Percentiles rank a stretch among this genome's conserved stretches.
These are phyloP conservation scores for Chlorodrepanis virens DNA, from an alignment of 2,113 vertebrate genomes.

Conservation along the genomic window DNA sequence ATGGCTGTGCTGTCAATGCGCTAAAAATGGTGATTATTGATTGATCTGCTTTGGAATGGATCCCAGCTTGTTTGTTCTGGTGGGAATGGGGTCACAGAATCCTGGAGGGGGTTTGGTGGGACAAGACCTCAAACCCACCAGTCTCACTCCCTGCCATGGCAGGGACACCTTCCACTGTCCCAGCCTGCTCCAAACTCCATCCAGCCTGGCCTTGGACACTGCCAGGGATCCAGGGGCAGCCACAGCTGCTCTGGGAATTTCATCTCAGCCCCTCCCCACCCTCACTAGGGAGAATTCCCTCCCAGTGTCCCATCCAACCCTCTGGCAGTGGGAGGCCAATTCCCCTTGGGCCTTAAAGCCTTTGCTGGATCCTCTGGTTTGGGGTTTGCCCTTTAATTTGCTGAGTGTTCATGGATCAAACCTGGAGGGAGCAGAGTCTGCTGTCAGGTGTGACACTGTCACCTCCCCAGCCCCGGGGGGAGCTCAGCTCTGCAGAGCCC, in stretches of 20 bases:
- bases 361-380: neutral
- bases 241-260: neutral
- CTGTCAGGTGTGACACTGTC: rapidly evolving
- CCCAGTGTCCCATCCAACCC: neutral
- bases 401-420: too few species aligned
- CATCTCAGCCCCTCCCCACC: neutral
- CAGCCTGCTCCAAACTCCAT: neutral
- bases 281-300: neutral
- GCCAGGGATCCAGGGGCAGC: neutral
- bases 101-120: neutral
- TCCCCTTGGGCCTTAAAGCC: neutral
- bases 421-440: neutral
- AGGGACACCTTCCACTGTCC: neutral
- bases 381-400: neutral
- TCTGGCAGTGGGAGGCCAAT: neutral
- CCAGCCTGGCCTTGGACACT: neutral
- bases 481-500: neutral
- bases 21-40: neutral
- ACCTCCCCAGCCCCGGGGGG: rapidly evolving
- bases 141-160: neutral
- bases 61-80: neutral
- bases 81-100: neutral
- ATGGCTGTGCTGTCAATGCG: neutral
- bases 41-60: neutral
- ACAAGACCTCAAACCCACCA: neutral